Evolutionary conservation across 2,113 vertebrate species (phyloP), one percentile per base, ranked within the genome.

Genomic region (Ciconia boyciana): DNA sequence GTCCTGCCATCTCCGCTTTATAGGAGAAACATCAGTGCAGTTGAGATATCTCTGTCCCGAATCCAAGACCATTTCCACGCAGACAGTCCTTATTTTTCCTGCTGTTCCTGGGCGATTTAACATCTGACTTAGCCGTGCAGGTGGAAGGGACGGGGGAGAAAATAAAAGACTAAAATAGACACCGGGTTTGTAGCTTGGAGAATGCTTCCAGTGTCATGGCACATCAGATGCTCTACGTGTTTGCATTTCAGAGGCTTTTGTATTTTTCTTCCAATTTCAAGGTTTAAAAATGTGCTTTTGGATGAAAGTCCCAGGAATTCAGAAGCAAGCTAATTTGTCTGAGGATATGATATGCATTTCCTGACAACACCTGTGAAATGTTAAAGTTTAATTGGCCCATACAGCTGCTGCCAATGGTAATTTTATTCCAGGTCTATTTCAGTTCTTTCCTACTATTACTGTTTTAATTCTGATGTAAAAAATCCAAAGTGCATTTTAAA

Each of bases 361-460:
- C 76, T 68, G 88, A 74, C 83, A 90, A 54, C 83, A 96, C 90
- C 90, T 97, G 90, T 64, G 71, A 87, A 72, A 74, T 32, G 28
- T 43, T 77, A 32, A 71, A 52, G 70, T 94, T 96, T 94, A 96
- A 94, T 81, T 88, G 74, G 62, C 82, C 90, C 52, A 48, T 65
- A 65, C 86, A 96, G 92, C 90, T 94, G 95, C 91, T 2, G 15
- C 46, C 75, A 51, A 7, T 18, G 71, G 54, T 41, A 68, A 34
- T 91, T 96, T 94, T 48, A 92, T 95, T 90, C 70, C 82, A 93
- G 62, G 19, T 46, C 64, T 88, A 25, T 87, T 94, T 81, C 31
- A 31, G 48, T 87, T 90, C 64, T 92, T 94, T 77, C 60, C 65
- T 48, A 66, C 93, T 58, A 84, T 54, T 76, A 60, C 55, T 95